phyloP scores from a whole-genome alignment of 2,113 vertebrate genomes.

The Crypturellus undulatus region DNA sequence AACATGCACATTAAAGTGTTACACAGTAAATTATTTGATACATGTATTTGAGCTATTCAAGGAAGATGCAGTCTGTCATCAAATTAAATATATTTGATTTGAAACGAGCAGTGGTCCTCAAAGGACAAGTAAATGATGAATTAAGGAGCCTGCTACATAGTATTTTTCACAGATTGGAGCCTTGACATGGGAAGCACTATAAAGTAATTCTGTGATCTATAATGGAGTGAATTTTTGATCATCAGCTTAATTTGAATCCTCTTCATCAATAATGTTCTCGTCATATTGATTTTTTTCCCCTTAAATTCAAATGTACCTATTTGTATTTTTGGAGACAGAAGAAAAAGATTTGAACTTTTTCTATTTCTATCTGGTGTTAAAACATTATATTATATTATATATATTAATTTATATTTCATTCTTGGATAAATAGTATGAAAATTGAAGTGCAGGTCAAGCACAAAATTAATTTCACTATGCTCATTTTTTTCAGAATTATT shows the following conservation, averaged over 20 bases:
- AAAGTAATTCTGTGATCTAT: conserved; percentile 20
- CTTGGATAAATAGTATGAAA: not conserved
- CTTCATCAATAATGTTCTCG: not conserved
- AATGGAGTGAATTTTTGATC: conserved; percentile 43
- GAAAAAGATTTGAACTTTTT: not conserved
- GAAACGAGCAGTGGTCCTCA: not conserved
- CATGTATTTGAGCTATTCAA: not conserved
- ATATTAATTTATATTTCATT: not conserved
- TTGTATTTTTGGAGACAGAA: not conserved
- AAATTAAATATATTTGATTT: conserved; percentile 27
- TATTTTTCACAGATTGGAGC: conserved; percentile 26
- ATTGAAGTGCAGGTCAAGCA: not conserved
- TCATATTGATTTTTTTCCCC: not conserved
- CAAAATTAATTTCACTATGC: not conserved
- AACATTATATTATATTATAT: too few species aligned
- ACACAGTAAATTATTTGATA: not conserved
- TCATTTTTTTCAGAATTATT: not conserved
- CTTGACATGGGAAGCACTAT: not conserved
- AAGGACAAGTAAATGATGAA: conserved; percentile 14
- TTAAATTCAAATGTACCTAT: not conserved
- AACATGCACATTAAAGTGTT: not conserved
- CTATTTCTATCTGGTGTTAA: not conserved
- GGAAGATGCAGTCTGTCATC: not conserved
- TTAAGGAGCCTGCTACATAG: not conserved
- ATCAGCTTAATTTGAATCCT: conserved; percentile 22